Conservation (phyloP, 1,140 invertebrate genomes). For the Andricus grossulariae region DNA sequence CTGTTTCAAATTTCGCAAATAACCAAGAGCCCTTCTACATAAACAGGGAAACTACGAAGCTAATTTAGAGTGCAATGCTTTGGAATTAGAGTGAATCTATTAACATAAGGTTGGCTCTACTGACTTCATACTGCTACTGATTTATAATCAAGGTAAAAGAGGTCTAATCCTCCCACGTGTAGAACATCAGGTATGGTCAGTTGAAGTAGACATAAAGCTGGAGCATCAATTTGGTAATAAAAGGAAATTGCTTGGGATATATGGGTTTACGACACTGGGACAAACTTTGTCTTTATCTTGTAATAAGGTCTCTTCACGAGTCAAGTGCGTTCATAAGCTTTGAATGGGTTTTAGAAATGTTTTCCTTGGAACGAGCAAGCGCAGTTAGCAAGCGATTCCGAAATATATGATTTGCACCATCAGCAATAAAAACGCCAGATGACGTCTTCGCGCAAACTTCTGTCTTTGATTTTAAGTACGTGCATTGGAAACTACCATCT, state of each 20-base stretch:
- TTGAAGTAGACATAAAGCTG: slow-evolving; percentile 12
- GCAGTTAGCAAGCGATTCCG: slow-evolving; percentile 22
- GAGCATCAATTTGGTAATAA: background rate
- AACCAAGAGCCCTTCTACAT: background rate
- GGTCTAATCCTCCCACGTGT: background rate
- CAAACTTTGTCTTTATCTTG: slow-evolving; percentile 6
- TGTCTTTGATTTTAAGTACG: background rate
- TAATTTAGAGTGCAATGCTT: background rate
- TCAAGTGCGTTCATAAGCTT: slow-evolving; percentile 1
- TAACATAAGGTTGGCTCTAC: background rate
- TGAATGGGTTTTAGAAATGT: slow-evolving; percentile 22
- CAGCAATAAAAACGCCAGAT: background rate
- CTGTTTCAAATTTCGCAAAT: background rate
- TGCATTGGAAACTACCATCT: slow-evolving; percentile 28
- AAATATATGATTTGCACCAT: background rate
- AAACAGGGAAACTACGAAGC: background rate
- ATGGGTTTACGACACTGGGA: background rate
- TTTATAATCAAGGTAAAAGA: slow-evolving; percentile 3
- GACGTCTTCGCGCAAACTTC: background rate
- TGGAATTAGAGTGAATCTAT: background rate
- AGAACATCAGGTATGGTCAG: background rate
- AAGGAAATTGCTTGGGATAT: slow-evolving; percentile 15
- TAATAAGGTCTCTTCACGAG: background rate
- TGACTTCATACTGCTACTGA: background rate
- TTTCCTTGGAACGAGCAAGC: background rate